Conservation (phyloP, 2,113 vertebrate genomes). For the Paramisgurnus dabryanus region DNA sequence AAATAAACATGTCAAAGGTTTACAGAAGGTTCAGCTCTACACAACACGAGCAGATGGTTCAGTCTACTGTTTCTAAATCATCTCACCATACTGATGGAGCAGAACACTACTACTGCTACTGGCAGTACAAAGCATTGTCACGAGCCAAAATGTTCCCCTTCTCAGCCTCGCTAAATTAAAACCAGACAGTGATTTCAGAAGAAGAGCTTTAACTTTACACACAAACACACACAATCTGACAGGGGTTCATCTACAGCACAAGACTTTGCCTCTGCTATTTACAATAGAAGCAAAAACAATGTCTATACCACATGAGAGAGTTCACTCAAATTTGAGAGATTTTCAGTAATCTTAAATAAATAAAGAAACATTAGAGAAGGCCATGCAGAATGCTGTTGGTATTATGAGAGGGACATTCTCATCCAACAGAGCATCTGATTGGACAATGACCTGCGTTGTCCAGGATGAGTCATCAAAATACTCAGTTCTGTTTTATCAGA, state of each 20-base stretch:
- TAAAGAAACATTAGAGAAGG: neutral
- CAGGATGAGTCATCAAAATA: no score
- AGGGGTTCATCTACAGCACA: constrained; percentile 8
- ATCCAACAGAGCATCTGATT: no score
- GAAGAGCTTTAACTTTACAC: neutral
- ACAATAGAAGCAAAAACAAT: constrained; percentile 16
- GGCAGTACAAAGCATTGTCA: constrained; percentile 1
- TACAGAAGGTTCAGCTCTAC: neutral
- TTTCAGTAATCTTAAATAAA: neutral
- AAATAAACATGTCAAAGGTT: neutral
- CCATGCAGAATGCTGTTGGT: no score
- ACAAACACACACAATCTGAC: constrained; percentile 9
- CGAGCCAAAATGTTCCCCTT: neutral
- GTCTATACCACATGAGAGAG: constrained; percentile 32
- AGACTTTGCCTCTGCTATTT: neutral
- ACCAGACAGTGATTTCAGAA: constrained; percentile 29
- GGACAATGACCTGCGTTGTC: no score
- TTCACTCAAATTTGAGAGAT: constrained; percentile 1
- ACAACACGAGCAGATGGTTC: neutral
- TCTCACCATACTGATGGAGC: neutral
- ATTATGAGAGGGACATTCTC: neutral
- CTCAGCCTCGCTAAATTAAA: constrained; percentile 16
- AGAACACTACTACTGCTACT: constrained; percentile 8
- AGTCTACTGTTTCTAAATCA: neutral
- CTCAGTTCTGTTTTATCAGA: no score